phyloP scores from a whole-genome alignment of 92 coral and sea anemone genomes.

The Scolanthus callimorphus region DNA sequence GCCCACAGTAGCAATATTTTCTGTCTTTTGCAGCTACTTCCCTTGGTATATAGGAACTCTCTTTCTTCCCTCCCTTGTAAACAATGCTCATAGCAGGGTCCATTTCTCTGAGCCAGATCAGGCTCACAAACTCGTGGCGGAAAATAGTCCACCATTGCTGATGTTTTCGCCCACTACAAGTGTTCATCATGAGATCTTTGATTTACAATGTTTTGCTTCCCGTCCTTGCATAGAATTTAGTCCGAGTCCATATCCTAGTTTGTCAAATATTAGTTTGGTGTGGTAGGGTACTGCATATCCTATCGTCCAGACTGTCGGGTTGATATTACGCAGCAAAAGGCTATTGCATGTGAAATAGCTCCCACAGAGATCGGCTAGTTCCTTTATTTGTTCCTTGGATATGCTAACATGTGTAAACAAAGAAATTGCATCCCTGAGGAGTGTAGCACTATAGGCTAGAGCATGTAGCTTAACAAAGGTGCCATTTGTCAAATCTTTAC shows the following conservation, averaged over 20 bases:
- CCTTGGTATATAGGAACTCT: conserved; percentile 21
- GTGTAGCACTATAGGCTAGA: no score
- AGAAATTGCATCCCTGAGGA: no score
- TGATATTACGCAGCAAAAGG: conserved; percentile 7
- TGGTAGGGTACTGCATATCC: conserved; percentile 45
- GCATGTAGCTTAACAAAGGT: conserved; percentile 15
- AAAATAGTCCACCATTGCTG: no score
- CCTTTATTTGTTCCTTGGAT: conserved; percentile 12
- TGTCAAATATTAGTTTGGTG: conserved; percentile 19
- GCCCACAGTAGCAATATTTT: conserved; percentile 49
- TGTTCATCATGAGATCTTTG: conserved; percentile 19
- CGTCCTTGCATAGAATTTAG: no score
- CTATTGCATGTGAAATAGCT: conserved; percentile 11
- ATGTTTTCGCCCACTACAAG: conserved; percentile 25
- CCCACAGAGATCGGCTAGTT: no score
- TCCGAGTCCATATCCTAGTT: no score
- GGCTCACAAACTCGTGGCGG: no score
- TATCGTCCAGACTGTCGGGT: no score
- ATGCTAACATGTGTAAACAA: conserved; percentile 18
- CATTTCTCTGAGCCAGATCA: conserved; percentile 37
- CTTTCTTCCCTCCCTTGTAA: conserved; percentile 25
- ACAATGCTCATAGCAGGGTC: conserved; percentile 38
- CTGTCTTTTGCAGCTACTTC: conserved; percentile 9
- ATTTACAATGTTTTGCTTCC: no score
- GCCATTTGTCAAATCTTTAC: conserved; percentile 15